Evolutionary conservation across 2,113 vertebrate genomes (phyloP).

Genomic region (Takifugu bimaculatus): DNA sequence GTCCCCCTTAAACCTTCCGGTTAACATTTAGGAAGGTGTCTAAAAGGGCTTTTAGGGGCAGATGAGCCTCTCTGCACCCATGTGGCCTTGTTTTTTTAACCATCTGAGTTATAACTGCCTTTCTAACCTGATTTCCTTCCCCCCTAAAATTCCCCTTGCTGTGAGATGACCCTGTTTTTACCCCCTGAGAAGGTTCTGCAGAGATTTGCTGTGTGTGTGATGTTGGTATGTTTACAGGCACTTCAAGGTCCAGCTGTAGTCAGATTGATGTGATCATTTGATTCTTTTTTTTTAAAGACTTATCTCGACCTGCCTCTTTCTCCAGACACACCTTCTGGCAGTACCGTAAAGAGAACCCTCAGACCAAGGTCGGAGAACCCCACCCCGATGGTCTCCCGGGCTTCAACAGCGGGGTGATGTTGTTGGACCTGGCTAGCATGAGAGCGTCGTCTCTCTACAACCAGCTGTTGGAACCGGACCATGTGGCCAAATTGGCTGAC

Average conservation of each 20-base stretch:
- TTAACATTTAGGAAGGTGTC: neutral
- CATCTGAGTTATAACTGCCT: no score
- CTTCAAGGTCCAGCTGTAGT: no score
- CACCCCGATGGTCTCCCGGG: constrained; percentile 87
- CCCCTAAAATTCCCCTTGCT: no score
- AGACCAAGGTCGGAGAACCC: constrained; percentile 85
- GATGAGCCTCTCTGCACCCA: no score
- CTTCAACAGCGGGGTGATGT: constrained; percentile 95
- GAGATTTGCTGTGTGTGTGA: no score
- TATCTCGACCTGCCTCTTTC: constrained; percentile 9
- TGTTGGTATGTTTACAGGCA: no score
- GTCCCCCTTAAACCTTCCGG: neutral
- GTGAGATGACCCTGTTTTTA: no score
- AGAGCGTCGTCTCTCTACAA: constrained; percentile 85
- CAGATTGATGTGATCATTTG: neutral
- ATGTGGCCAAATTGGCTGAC: constrained; percentile 80
- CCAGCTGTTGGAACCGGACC: constrained; percentile 79
- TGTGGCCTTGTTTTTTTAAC: no score
- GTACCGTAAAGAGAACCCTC: constrained; percentile 90
- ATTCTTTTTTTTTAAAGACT: no score
- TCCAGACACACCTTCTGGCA: constrained; percentile 96
- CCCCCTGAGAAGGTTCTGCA: no score
- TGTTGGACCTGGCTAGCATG: constrained; percentile 89
- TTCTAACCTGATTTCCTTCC: no score
- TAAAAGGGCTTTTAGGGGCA: no score